Base-by-base conservation (phyloP, 2,797 vertebrate species). In the Limosa lapponica region DNA sequence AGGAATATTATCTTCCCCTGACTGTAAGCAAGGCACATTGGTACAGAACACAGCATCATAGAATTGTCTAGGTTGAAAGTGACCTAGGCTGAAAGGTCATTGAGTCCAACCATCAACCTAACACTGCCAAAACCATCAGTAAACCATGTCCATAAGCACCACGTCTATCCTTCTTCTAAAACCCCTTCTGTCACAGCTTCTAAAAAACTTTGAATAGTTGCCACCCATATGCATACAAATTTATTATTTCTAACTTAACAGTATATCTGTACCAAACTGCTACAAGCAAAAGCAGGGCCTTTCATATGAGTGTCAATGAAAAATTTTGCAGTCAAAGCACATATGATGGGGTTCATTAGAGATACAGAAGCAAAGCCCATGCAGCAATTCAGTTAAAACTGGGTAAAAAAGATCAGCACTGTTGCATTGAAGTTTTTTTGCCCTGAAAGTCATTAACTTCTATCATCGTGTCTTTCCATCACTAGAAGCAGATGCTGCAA, bases 331-430 rank as follows among this genome's bases (percentile, higher is more conserved):
- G 28, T 41, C 28, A 69, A 90, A 91, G 36, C 46, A 52, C 17
- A 52, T 5, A 5, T 15, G 13, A 59, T 0, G 3, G 39, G 14
- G 22, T 43, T 62, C 19, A 41, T 37, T 46, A 49, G 11, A 84
- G n/a, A 66, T 8, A 81, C 0, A 78, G 32, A 57, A 79, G 32
- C 16, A 89, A 74, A 78, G 1, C 3, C 59, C 52, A 67, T 8
- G 18, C 14, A 79, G 36, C 13, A 67, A 57, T 13, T 49, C 39
- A 75, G 11, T 28, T 77, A 65, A 66, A 90, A 44, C 2, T 13
- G 22, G 2, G 8, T 0, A 5, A 0, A 16, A 32, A 69, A 64
- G 11, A 14, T 73, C n/a, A 79, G 28, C 7, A 52, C 8, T 41
- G 49, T 66, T 82, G 65, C 6, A 28, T 23, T 59, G 23, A 8